Evolutionary conservation across 1,140 invertebrate genomes (phyloP).

Genomic region (Mylabris phalerata): DNA sequence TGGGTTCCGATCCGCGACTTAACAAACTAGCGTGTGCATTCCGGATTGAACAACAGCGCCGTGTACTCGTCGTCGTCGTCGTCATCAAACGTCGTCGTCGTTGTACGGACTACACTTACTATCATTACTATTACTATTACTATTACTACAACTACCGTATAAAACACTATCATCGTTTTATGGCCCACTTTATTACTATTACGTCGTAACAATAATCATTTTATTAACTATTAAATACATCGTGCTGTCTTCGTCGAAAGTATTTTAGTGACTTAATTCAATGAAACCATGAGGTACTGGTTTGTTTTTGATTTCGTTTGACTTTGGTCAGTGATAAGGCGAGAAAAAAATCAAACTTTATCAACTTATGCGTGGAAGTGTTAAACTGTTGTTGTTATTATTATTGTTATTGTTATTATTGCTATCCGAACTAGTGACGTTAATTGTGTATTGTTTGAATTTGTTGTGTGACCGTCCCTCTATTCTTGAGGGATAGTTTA

Average conservation of each 20-base stretch:
- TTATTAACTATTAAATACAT: conserved; percentile 29
- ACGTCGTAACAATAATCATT: conserved; percentile 41
- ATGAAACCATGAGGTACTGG: too few relatives aligned
- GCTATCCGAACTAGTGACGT: background rate
- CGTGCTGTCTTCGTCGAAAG: background rate
- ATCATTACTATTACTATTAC: background rate
- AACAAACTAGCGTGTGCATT: conserved; percentile 38
- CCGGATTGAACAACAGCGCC: conserved; percentile 35
- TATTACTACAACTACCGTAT: background rate
- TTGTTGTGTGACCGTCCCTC: background rate
- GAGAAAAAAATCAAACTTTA: background rate
- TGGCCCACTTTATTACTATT: conserved; percentile 36
- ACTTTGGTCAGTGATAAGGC: too few relatives aligned
- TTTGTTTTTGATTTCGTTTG: too few relatives aligned
- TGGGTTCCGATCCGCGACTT: conserved; percentile 40
- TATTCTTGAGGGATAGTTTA: conserved; percentile 22
- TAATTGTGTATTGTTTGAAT: conserved; percentile 1
- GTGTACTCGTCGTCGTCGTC: conserved; percentile 31
- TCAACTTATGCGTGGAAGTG: background rate
- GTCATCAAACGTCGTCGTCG: background rate
- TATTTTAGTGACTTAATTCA: background rate
- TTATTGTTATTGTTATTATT: background rate
- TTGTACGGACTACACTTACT: background rate
- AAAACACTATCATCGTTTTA: conserved; percentile 19
- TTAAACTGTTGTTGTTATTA: conserved; percentile 14